Evolutionary conservation across 2,113 vertebrate species (phyloP).

Genomic region (Paracanthobrama guichenoti): DNA sequence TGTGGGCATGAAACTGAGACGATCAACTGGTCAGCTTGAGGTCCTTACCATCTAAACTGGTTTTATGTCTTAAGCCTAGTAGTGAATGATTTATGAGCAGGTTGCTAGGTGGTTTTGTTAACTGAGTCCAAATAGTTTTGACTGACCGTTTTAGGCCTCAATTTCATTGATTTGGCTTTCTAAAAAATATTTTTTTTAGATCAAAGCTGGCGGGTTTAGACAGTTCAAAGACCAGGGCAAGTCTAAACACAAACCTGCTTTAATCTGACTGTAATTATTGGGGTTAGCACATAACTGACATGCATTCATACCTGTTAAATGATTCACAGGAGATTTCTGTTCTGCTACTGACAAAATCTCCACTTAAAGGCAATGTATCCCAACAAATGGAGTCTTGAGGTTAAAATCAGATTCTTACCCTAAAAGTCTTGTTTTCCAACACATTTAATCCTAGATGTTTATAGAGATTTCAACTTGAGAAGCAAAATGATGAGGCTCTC

Average conservation of each 20-base stretch:
- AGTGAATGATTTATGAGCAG: too few relatives aligned
- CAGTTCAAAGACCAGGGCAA: conserved; percentile 15
- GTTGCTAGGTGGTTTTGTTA: too few relatives aligned
- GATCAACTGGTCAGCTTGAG: too few relatives aligned
- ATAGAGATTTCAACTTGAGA: too few relatives aligned
- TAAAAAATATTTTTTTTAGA: not conserved
- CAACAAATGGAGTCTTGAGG: not conserved
- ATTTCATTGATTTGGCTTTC: not conserved
- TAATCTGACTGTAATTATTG: conserved; percentile 28
- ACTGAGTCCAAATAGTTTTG: not conserved
- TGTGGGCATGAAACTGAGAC: too few relatives aligned
- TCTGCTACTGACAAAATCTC: not conserved
- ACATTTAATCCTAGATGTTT: not conserved
- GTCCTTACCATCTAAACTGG: too few relatives aligned
- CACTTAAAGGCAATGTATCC: not conserved
- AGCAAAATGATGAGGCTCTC: too few relatives aligned
- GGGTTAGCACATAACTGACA: conserved; percentile 6
- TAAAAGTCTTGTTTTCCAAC: not conserved
- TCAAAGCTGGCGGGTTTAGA: conserved; percentile 5
- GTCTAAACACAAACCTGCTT: conserved; percentile 5
- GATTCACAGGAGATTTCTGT: not conserved
- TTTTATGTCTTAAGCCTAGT: too few relatives aligned
- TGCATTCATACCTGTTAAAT: conserved; percentile 1
- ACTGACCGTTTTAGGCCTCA: not conserved
- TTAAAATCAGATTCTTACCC: not conserved